Base-by-base conservation (phyloP, 2,797 vertebrate genomes). In the Clarias platycephalus region DNA sequence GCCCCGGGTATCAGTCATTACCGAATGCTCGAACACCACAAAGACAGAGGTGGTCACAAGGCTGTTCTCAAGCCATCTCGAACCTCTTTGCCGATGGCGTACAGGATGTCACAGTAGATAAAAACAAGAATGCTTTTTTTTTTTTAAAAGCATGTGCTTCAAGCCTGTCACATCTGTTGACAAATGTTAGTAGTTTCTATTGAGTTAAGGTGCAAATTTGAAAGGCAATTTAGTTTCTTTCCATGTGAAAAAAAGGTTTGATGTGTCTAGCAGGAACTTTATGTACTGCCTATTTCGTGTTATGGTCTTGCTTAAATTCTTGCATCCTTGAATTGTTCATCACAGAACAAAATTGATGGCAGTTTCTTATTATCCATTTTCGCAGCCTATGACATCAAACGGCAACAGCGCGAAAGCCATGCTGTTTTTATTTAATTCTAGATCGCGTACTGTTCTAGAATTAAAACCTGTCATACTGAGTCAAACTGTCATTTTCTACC, bases 81-180 rank as follows among this genome's bases (percentile, higher is more conserved):
- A 76, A 78, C 62, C 71, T 60, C 26, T n/a, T 81, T 62, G 80
- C 31, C 62, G 57, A 40, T 44, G 62, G 67, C 80, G n/a, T 18
- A 49, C n/a, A 18, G 66, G 34, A 71, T 83, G 83, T 86, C 80
- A 81, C 37, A 28, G 49, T 80, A 84, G 68, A 89, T 89, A 78
- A 75, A 84, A 86, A 76, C 40, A 44, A 76, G 34, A 60, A 75
- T 77, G 28, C 20, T 24, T 72, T 68, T 28, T 28, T 70, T 85
- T 72, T 80, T 83, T 20, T 15, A 60, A 80, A 84, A 76, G 28
- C 10, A 2, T n/a, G 79, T 84, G 79, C 62, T 80, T 75, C 67
- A 6, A 87, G 68, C 66, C 70, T 71, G 57, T 34, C 55, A 76
- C 31, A 76, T 57, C 53, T 26, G 44, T 34, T 76, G 83, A 57